Base-by-base conservation (phyloP, 2,797 vertebrate species). In the Merluccius polli region DNA sequence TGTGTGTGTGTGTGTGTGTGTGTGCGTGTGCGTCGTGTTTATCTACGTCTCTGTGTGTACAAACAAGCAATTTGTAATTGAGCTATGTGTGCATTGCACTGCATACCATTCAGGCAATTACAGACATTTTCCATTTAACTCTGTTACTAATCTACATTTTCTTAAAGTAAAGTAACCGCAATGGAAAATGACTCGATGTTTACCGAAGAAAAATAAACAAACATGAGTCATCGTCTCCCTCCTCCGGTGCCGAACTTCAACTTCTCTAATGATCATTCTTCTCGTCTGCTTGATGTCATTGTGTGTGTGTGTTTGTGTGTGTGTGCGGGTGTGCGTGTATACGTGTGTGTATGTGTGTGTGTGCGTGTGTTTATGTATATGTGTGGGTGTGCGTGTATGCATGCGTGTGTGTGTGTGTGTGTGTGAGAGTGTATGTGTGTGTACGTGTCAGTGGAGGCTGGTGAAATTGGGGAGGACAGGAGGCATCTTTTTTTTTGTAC, bases 401-500 rank as follows among this genome's bases (percentile, higher is more conserved):
- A 68, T 33, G 71, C 27, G 15, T 75, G 71, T 77, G 52, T 68
- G 77, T 44, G 29, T 33, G 70, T 82, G 75, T 71, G 77, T 80
- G 44, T 21, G 44, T 52, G 44, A 3, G 44, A 3, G 73, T 41
- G 75, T 74, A 44, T 33, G 68, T 73, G 24, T 38, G 52, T 71
- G 75, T 74, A 1, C 18, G 41, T 65, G 8, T 32, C 63, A 63
- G 73, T 77, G n/a, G n/a, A n/a, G n/a, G n/a, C n/a, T n/a, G n/a
- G n/a, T n/a, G n/a, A n/a, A n/a, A n/a, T n/a, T n/a, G n/a, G n/a
- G n/a, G n/a, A n/a, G n/a, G n/a, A n/a, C n/a, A n/a, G n/a, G n/a
- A n/a, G n/a, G n/a, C n/a, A n/a, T n/a, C n/a, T n/a, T n/a, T n/a
- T n/a, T n/a, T n/a, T n/a, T n/a, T n/a, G n/a, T n/a, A n/a, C n/a